Conservation (phyloP, 2,797 vertebrate genomes). For the Oreochromis grahami region DNA sequence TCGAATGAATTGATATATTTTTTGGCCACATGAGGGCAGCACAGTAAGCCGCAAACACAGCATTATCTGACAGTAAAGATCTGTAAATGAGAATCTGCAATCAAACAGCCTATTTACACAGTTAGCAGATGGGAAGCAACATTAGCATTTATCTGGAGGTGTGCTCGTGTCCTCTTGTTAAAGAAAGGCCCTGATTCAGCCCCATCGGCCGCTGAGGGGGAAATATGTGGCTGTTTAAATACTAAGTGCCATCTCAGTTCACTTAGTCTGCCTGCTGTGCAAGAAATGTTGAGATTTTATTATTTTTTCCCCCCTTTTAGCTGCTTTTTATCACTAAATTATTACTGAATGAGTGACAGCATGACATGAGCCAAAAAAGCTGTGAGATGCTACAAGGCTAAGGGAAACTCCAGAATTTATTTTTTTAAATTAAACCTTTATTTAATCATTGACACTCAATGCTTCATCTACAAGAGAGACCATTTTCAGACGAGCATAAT, state of each 20-base stretch:
- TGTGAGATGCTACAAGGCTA: background rate
- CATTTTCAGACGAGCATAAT: background rate
- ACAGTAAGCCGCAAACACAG: background rate
- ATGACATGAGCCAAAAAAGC: background rate
- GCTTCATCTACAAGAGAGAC: background rate
- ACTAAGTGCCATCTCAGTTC: background rate
- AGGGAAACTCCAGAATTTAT: background rate
- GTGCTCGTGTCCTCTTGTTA: background rate
- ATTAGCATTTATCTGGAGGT: background rate
- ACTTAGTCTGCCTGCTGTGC: background rate
- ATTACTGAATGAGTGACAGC: background rate
- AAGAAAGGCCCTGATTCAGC: background rate
- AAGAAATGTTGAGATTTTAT: background rate
- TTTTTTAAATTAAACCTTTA: background rate
- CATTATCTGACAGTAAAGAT: background rate
- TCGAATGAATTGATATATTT: background rate
- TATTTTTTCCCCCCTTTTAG: rapidly evolving
- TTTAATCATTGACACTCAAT: background rate
- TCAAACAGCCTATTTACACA: background rate
- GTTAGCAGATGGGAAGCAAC: background rate
- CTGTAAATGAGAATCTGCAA: background rate
- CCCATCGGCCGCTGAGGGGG: background rate
- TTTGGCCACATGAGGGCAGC: background rate
- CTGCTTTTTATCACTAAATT: background rate
- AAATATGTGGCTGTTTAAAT: background rate